These are phyloP conservation scores for Campopleginae sp. DNA, from an alignment of 2,888 invertebrate species.

Conservation along the genomic window DNA sequence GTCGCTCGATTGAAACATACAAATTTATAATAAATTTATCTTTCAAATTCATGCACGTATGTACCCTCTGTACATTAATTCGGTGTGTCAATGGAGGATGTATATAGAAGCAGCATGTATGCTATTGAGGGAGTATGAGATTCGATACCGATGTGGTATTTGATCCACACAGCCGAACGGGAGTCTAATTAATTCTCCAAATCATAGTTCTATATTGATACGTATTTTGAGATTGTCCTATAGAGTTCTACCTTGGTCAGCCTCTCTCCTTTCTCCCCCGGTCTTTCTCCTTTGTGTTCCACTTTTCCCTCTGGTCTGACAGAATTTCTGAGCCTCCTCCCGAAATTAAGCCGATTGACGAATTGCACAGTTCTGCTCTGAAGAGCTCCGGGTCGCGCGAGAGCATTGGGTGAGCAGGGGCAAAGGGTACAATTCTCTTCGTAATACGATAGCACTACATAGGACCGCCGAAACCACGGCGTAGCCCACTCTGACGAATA, in stretches of 20 bases:
- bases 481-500: conserved; percentile 17
- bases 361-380: conserved; percentile 47
- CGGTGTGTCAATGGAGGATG: not conserved
- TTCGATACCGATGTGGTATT: conserved; percentile 57
- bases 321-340: conserved; percentile 12
- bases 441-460: conserved; percentile 49
- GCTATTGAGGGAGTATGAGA: conserved; percentile 18
- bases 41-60: not conserved
- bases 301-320: conserved; percentile 1
- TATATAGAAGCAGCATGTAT: not conserved
- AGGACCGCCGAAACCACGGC: conserved; percentile 50
- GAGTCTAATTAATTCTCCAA: conserved; percentile 65
- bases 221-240: conserved; percentile 45
- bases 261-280: not conserved
- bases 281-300: conserved; percentile 1
- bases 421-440: conserved; percentile 29
- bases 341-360: conserved; percentile 66
- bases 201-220: conserved; percentile 44
- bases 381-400: conserved; percentile 38
- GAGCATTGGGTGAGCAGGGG: not conserved
- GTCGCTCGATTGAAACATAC: too few species aligned
- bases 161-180: conserved; percentile 60
- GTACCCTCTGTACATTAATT: not conserved
- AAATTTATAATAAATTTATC: not conserved
- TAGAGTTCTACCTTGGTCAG: conserved; percentile 24